These are phyloP conservation scores for Dioctria rufipes DNA, from an alignment of 2,888 invertebrate species.

Conservation along the genomic window DNA sequence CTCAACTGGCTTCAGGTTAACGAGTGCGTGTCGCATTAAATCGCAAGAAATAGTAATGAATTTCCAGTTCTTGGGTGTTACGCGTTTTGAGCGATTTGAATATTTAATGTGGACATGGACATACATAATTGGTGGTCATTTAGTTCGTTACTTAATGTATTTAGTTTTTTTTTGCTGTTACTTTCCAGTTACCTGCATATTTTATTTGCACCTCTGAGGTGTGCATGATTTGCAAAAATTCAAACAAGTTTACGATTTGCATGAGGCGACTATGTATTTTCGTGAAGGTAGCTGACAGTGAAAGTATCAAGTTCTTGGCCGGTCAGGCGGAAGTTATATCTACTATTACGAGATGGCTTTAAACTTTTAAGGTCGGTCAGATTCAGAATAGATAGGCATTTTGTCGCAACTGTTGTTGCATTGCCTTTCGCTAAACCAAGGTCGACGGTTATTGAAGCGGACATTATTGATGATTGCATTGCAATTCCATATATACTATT, in stretches of 20 bases:
- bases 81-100: neutral
- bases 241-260: slow-evolving; percentile 7
- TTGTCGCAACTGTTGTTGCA: neutral
- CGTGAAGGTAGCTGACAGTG: neutral
- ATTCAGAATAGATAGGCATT: neutral
- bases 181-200: neutral
- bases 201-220: neutral
- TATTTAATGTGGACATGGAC: neutral
- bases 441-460: neutral
- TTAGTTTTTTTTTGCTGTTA: too few species aligned
- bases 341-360: neutral
- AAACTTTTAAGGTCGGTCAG: slow-evolving; percentile 7
- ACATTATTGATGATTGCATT: neutral
- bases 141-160: too few species aligned
- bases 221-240: neutral
- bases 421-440: neutral
- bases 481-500: neutral
- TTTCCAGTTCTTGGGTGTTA: neutral
- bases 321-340: slow-evolving; percentile 20
- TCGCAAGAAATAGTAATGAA: neutral
- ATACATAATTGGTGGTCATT: too few species aligned
- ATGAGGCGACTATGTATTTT: neutral
- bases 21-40: neutral
- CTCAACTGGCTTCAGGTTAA: neutral
- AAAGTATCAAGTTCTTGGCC: slow-evolving; percentile 19